A percentile compares a stretch with the other conserved stretches of the same genome.
Conservation (phyloP, 2,888 invertebrate species). For the Hydraecia micacea region DNA sequence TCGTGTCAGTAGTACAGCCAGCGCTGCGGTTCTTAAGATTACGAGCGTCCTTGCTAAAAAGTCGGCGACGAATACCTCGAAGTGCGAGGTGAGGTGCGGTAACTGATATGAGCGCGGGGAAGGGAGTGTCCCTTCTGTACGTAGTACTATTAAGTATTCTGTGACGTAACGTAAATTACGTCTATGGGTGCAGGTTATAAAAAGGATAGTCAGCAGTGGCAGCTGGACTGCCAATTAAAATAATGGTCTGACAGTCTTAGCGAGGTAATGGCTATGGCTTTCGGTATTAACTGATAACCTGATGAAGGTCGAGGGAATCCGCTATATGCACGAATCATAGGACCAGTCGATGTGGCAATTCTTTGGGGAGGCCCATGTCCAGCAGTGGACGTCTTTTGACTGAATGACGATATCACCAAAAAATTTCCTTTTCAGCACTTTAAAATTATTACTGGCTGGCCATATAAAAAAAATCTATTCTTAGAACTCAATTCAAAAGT, state of each 20-base stretch:
- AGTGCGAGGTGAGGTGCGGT: too few relatives aligned
- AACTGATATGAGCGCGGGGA: too few relatives aligned
- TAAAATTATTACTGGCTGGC: neutral
- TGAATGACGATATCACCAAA: neutral
- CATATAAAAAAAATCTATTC: constrained; percentile 10
- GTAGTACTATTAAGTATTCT: too few relatives aligned
- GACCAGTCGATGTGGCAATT: neutral
- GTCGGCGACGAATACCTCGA: too few relatives aligned
- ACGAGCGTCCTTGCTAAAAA: too few relatives aligned
- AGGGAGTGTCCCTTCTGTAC: too few relatives aligned
- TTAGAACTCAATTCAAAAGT: constrained; percentile 22
- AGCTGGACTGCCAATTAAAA: neutral
- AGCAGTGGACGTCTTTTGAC: neutral
- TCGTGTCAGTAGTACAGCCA: too few relatives aligned
- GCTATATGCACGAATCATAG: too few relatives aligned
- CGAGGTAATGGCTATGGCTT: too few relatives aligned
- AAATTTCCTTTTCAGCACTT: neutral
- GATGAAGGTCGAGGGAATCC: neutral
- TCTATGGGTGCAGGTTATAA: neutral
- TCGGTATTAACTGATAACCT: too few relatives aligned
- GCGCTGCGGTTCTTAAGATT: too few relatives aligned
- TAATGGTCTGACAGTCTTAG: neutral
- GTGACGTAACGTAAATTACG: neutral
- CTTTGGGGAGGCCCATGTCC: neutral
- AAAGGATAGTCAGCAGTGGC: neutral